These are phyloP conservation scores for Philonicus albiceps DNA, from an alignment of 2,888 invertebrate genomes.

Conservation along the genomic window DNA sequence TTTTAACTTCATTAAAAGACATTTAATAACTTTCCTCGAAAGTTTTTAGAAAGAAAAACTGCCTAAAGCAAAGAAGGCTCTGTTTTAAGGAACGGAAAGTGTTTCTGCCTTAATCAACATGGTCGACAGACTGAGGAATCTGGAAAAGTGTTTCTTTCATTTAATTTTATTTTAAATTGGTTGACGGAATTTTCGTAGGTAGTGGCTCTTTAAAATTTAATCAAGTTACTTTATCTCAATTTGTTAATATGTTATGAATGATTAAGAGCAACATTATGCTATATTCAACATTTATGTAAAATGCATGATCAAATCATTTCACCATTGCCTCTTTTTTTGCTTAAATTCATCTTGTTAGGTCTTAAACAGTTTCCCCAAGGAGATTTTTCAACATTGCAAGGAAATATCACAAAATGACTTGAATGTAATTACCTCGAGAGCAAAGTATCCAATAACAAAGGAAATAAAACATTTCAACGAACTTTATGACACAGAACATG, in stretches of 20 bases:
- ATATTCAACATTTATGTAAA: background rate
- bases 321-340: background rate
- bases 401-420: background rate
- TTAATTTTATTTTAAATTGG: background rate
- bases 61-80: background rate
- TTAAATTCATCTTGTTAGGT: background rate
- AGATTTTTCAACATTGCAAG: background rate
- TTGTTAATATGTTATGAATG: background rate
- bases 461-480: slow-evolving; percentile 16
- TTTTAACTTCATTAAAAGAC: background rate
- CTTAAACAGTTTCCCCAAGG: background rate
- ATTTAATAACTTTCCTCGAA: background rate
- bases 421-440: slow-evolving; percentile 14
- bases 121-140: background rate
- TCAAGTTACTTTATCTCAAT: background rate
- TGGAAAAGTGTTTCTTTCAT: background rate
- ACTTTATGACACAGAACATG: slow-evolving; percentile 26
- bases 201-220: background rate
- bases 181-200: background rate
- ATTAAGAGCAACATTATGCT: background rate
- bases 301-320: background rate
- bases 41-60: background rate
- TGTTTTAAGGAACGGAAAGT: background rate
- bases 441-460: background rate
- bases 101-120: background rate